Percentiles rank a stretch among this genome's conserved stretches.
These are phyloP conservation scores for Nasua narica DNA, from an alignment of 2,797 vertebrate genomes.

Conservation along the genomic window DNA sequence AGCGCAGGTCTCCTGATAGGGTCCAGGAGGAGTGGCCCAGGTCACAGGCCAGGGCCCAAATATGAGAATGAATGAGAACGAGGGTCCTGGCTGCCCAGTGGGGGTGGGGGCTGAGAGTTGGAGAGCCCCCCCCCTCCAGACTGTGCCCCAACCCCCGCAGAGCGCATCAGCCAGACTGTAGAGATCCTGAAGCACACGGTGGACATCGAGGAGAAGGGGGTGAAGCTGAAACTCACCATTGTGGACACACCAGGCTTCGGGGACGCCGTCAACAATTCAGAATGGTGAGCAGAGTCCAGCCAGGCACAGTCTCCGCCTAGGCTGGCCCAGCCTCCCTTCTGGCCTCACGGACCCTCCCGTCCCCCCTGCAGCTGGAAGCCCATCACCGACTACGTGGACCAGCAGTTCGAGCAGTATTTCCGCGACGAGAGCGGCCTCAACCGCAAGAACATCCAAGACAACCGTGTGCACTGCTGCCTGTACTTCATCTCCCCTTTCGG, in stretches of 20 bases:
- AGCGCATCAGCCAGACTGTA: conserved; percentile 97
- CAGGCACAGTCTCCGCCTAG: neutral
- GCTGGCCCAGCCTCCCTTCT: neutral
- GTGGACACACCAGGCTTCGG: conserved; percentile 98
- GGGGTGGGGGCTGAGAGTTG: neutral
- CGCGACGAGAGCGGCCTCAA: conserved; percentile 98
- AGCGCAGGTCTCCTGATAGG: neutral
- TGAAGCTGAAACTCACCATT: conserved; percentile 98
- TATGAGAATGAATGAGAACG: neutral
- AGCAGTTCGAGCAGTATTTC: conserved; percentile 99
- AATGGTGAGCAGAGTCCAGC: conserved; percentile 88
- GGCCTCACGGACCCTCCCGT: neutral
- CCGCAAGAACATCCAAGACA: conserved; percentile 98
- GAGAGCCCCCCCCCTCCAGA: neutral
- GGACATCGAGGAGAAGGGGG: conserved; percentile 98
- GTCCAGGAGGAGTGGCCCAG: neutral
- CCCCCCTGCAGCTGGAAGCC: conserved; percentile 92
- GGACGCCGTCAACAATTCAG: conserved; percentile 98
- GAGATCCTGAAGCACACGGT: conserved; percentile 98
- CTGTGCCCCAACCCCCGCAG: conserved; percentile 71
- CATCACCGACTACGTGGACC: conserved; percentile 98
- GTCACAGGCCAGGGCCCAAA: neutral
- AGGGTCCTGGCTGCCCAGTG: neutral
- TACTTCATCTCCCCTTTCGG: conserved; percentile 99
- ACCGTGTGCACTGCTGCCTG: conserved; percentile 98